Evolutionary conservation across 2,888 invertebrate species (phyloP).

Genomic region (Carabus problematicus): DNA sequence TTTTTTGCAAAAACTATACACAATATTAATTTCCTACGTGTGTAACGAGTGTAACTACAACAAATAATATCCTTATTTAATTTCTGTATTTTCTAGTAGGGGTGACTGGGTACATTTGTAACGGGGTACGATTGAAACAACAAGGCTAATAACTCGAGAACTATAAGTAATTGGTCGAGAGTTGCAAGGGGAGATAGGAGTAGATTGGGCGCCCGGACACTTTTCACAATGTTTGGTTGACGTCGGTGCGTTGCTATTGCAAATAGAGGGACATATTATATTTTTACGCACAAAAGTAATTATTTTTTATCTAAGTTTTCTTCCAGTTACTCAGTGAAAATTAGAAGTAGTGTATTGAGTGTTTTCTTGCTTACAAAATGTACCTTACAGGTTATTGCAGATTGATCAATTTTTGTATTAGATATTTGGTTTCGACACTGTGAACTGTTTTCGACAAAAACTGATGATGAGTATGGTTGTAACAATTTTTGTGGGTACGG

Average conservation of each 20-base stretch:
- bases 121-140: conserved; percentile 18
- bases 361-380: too few relatives aligned
- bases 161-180: conserved; percentile 7
- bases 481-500: conserved; percentile 35
- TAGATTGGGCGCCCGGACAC: conserved; percentile 8
- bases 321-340: conserved; percentile 13
- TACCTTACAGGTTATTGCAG: conserved; percentile 3
- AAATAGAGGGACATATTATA: conserved; percentile 3
- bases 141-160: conserved; percentile 3
- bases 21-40: too few relatives aligned
- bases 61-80: too few relatives aligned
- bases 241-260: neutral
- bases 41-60: too few relatives aligned
- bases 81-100: too few relatives aligned
- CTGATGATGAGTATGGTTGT: conserved; percentile 3
- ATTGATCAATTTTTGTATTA: conserved; percentile 12
- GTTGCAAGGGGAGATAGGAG: conserved; percentile 9
- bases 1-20: too few relatives aligned
- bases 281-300: too few relatives aligned
- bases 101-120: conserved; percentile 21
- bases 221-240: neutral
- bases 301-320: conserved; percentile 11
- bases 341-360: conserved; percentile 4
- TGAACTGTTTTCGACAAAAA: conserved; percentile 2
- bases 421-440: conserved; percentile 7